Evolutionary conservation across 2,888 invertebrate genomes (phyloP).

Genomic region (Listrodromus nycthemerus): DNA sequence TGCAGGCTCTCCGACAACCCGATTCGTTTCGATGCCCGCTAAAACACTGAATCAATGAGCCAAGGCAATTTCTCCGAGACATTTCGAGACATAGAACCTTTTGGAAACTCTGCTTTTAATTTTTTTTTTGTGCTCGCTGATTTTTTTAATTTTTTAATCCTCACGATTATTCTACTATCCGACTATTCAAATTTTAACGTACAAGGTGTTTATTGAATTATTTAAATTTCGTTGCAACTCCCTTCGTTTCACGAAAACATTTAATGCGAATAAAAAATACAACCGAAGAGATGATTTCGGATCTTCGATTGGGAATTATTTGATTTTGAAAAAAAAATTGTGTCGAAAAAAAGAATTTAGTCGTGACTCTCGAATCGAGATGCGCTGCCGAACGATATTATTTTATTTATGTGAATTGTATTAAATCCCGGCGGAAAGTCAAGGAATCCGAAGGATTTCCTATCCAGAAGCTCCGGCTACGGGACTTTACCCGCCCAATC

Average conservation of each 20-base stretch:
- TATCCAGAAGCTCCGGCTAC: constrained; percentile 22
- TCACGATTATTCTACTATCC: too few species aligned
- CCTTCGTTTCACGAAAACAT: too few species aligned
- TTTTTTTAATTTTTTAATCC: too few species aligned
- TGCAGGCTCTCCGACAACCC: neutral
- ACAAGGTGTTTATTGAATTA: neutral
- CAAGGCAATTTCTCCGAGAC: too few species aligned
- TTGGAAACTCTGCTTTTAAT: neutral
- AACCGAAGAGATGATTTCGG: neutral
- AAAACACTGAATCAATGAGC: neutral
- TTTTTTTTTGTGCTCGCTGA: too few species aligned
- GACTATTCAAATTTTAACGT: neutral
- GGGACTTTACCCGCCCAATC: constrained; percentile 14
- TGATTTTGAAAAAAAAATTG: too few species aligned
- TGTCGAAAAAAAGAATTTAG: too few species aligned
- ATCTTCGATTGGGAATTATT: too few species aligned
- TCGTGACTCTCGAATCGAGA: too few species aligned
- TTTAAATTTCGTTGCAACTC: neutral
- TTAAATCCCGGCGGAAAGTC: constrained; percentile 32
- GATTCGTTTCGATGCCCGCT: neutral
- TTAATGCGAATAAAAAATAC: too few species aligned
- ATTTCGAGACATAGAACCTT: neutral
- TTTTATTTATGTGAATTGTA: constrained; percentile 2
- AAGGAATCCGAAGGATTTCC: constrained; percentile 44
- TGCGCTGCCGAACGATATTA: neutral